These are phyloP conservation scores for Macrosiphum euphorbiae DNA, from an alignment of 2,888 invertebrate species.

Conservation along the genomic window DNA sequence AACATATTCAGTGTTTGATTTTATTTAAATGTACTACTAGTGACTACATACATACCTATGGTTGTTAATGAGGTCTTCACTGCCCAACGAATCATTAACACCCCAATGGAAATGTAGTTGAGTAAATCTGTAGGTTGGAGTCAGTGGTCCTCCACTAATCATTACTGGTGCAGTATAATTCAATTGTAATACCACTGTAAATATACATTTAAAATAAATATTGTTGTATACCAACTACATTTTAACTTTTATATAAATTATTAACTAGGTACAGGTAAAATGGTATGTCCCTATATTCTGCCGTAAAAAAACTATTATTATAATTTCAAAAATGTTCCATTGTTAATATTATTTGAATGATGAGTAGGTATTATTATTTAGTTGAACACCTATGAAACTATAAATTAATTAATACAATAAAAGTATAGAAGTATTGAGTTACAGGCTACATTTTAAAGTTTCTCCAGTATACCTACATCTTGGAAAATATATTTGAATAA, in stretches of 20 bases:
- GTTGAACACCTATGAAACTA: not conserved
- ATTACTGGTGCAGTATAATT: slow-evolving; percentile 73
- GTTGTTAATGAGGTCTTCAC: slow-evolving; percentile 82
- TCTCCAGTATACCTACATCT: not conserved
- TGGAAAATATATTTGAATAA: not conserved
- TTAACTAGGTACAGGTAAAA: not conserved
- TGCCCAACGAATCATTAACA: slow-evolving; percentile 81
- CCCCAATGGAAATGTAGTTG: slow-evolving; percentile 91
- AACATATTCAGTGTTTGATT: not conserved
- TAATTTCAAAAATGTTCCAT: not conserved
- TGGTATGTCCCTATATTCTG: not conserved
- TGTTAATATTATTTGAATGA: not conserved
- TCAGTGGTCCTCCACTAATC: slow-evolving; percentile 78
- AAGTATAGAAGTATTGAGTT: not conserved
- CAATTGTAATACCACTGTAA: slow-evolving; percentile 76
- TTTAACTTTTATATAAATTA: not conserved
- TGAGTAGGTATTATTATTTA: not conserved
- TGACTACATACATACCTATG: slow-evolving; percentile 71
- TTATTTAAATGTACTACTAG: not conserved
- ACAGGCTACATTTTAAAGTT: not conserved
- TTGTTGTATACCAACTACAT: not conserved
- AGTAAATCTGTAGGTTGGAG: slow-evolving; percentile 72
- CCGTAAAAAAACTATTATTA: not conserved
- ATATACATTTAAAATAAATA: not conserved
- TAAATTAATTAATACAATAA: not conserved